These are phyloP conservation scores for Leptopilina myrica DNA, from an alignment of 2,888 invertebrate genomes.

Conservation along the genomic window DNA sequence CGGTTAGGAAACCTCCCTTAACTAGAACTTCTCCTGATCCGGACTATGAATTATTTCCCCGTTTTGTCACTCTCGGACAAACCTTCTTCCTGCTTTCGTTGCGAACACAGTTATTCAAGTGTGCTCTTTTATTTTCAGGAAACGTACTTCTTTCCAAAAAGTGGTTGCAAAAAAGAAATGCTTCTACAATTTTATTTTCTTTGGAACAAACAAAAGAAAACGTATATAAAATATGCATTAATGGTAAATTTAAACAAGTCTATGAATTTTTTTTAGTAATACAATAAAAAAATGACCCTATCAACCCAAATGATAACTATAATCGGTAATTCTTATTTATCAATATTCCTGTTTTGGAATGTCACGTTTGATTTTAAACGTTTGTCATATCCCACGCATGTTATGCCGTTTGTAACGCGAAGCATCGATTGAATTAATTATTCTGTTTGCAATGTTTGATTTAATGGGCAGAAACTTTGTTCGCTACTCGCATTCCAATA, in stretches of 20 bases:
- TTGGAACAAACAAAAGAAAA: too few species aligned
- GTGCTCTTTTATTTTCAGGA: background rate
- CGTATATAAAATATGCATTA: too few species aligned
- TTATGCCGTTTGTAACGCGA: too few species aligned
- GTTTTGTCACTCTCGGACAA: constrained; percentile 55
- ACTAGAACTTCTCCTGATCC: constrained; percentile 57
- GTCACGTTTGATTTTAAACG: constrained; percentile 13
- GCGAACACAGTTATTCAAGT: constrained; percentile 34
- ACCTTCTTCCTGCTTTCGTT: constrained; percentile 27
- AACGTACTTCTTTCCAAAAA: background rate
- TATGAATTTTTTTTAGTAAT: too few species aligned
- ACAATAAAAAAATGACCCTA: too few species aligned
- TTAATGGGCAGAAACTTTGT: too few species aligned
- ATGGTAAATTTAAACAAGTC: too few species aligned
- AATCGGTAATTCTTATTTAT: background rate
- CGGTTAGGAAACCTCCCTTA: constrained; percentile 39
- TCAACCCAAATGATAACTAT: too few species aligned
- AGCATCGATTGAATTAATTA: too few species aligned
- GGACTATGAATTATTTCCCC: constrained; percentile 62
- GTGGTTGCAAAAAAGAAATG: background rate
- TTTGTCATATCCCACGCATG: background rate
- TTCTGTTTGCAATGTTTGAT: too few species aligned
- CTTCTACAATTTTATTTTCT: too few species aligned
- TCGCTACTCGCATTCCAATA: too few species aligned
- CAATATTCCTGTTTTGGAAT: background rate